Conservation (phyloP, 2,113 vertebrate genomes). For the Vidua chalybeata region DNA sequence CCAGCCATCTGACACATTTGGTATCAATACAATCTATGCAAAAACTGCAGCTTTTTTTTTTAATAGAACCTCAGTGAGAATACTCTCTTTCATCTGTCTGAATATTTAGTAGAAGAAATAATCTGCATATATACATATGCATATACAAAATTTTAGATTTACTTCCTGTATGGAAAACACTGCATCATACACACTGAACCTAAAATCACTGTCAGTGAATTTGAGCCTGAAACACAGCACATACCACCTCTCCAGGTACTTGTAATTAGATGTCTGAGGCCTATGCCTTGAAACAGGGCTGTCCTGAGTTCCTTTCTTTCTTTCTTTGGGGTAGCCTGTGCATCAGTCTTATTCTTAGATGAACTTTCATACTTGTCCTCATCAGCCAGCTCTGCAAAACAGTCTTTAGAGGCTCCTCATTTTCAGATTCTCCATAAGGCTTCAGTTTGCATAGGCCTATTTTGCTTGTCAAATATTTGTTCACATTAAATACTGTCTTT, state of each 20-base stretch:
- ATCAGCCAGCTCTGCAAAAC: neutral
- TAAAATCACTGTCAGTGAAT: neutral
- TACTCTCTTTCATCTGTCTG: neutral
- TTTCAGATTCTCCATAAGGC: neutral
- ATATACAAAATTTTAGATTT: neutral
- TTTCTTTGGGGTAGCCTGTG: neutral
- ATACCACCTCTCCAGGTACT: neutral
- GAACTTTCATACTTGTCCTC: neutral
- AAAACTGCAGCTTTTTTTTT: neutral
- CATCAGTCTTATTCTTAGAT: neutral
- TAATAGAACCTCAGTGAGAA: neutral
- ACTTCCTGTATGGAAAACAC: neutral
- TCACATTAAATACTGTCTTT: neutral
- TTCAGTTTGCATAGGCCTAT: neutral
- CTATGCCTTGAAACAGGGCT: neutral
- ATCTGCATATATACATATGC: neutral
- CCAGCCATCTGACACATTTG: neutral
- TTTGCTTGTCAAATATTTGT: neutral
- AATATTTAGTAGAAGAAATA: neutral
- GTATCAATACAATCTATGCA: neutral
- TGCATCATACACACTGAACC: neutral
- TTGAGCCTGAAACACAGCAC: neutral
- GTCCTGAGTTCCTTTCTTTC: neutral
- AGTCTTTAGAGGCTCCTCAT: accelerated
- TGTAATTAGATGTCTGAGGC: neutral